Percentiles rank a stretch among this genome's conserved stretches.
Evolutionary conservation across 2,113 vertebrate genomes (phyloP).

Genomic region (Ceuthmochares aereus): DNA sequence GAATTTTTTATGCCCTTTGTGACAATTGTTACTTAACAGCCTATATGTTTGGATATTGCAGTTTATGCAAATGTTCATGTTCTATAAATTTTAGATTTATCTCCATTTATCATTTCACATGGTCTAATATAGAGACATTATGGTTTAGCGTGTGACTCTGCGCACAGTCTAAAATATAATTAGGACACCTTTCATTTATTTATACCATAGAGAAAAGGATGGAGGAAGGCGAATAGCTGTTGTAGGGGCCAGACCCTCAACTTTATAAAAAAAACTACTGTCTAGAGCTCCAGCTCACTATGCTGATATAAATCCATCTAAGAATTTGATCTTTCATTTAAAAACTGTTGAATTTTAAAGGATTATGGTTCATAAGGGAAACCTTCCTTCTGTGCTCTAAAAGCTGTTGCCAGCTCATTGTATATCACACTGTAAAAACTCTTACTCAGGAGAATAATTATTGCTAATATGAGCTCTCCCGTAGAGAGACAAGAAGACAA

Average conservation of each 20-base stretch:
- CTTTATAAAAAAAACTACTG: neutral
- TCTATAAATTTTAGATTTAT: constrained; percentile 99
- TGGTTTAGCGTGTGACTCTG: constrained; percentile 21
- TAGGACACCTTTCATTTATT: constrained; percentile 84
- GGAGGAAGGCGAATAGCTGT: neutral
- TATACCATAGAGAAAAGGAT: constrained; percentile 54
- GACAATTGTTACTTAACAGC: constrained; percentile 84
- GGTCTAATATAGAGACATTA: constrained; percentile 77
- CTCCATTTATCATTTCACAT: constrained; percentile 86
- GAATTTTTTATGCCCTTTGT: constrained; percentile 90
- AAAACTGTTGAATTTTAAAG: constrained; percentile 54
- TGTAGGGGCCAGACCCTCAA: neutral
- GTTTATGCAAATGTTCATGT: constrained; percentile 93
- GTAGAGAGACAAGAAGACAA: neutral
- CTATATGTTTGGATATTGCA: constrained; percentile 91
- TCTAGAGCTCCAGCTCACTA: neutral
- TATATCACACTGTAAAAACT: constrained; percentile 3
- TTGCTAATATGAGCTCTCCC: neutral
- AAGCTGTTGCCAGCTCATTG: neutral
- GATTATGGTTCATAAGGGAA: constrained; percentile 56
- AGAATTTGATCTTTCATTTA: neutral
- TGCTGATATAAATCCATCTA: neutral
- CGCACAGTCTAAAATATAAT: constrained; percentile 77
- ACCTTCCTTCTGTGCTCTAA: constrained; percentile 2
- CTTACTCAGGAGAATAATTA: neutral